Evolutionary conservation across 2,888 invertebrate species (phyloP).

Genomic region (Polymixis flavicincta): DNA sequence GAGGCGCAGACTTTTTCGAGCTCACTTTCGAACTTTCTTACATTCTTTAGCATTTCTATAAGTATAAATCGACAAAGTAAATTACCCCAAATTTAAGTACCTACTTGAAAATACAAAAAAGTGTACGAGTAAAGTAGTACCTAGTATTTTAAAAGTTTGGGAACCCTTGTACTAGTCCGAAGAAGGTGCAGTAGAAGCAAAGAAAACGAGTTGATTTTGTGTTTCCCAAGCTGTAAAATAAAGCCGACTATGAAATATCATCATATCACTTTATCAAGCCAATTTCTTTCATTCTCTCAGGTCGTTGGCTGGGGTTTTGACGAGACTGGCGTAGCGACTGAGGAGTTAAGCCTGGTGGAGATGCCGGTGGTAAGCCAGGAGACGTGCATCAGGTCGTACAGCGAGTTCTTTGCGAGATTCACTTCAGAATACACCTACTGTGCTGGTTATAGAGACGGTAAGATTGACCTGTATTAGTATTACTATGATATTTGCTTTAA

Average conservation of each 20-base stretch:
- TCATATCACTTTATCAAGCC: background rate
- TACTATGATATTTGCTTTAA: background rate
- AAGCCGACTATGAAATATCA: background rate
- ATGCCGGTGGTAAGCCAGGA: slow-evolving; percentile 91
- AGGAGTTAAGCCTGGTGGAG: slow-evolving; percentile 89
- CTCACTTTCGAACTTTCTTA: background rate
- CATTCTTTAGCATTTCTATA: background rate
- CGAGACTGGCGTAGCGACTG: slow-evolving; percentile 90
- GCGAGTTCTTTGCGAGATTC: slow-evolving; percentile 91
- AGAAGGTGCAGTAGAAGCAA: background rate
- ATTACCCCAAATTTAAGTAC: no score
- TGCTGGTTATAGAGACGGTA: slow-evolving; percentile 88
- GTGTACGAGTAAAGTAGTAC: no score
- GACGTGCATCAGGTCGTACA: slow-evolving; percentile 91
- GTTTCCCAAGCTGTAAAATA: background rate
- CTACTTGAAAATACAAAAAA: no score
- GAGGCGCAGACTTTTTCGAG: background rate
- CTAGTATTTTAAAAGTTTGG: background rate
- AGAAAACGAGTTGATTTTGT: background rate
- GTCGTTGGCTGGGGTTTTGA: slow-evolving; percentile 91
- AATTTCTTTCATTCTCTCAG: slow-evolving; percentile 68
- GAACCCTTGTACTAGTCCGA: background rate
- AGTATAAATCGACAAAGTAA: background rate
- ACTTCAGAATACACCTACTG: slow-evolving; percentile 90
- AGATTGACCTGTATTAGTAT: slow-evolving; percentile 44